Base-by-base conservation (phyloP, 2,888 invertebrate species). In the Gandaritis pyraliata region DNA sequence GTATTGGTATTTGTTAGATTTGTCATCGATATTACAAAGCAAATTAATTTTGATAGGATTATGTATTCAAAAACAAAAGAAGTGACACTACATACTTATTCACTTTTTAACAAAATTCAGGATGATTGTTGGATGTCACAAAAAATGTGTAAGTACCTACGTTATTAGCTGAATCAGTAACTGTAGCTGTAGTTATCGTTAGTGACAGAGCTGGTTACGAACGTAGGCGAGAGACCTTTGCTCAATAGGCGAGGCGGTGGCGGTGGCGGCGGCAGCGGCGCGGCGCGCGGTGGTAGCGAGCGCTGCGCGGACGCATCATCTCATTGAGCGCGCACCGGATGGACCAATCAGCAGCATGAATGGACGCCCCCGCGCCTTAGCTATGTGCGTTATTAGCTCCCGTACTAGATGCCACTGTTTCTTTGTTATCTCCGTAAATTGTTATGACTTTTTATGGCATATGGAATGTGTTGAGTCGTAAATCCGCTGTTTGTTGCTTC, bases 291-390 rank as follows among this genome's bases (percentile, higher is more conserved):
- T 61, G 58, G 54, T 67, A 68, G 66, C 65, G 69, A 64, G 70
- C 78, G 78, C 81, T 55, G 56, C 87, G 84, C 86, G 81, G 78
- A 81, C 88, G 90, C 90, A 90, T 90, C 91, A 89, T 89, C 90
- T 91, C 91, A 91, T 91, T 92, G 90, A 91, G 86, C 81, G 86
- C 83, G 85, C 88, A 91, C 92, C 92, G 91, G 92, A 92, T 91
- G 91, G 85, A 81, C 92, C 91, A 92, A 92, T 92, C 92, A 91
- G 89, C 90, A 80, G 80, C 88, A 89, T 91, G 91, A 91, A 92
- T 91, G 91, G 89, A 85, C 92, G 91, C 90, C 91, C 87, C 91
- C 91, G 90, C 89, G 82, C 71, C 78, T 81, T 78, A 77, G 82
- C 81, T 78, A 76, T 69, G 78, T 77, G 83, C 83, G 81, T 82